Evolutionary conservation across 2,888 invertebrate genomes (phyloP), one percentile per base, ranked within the genome.

Genomic region (Caenorhabditis uteleia): DNA sequence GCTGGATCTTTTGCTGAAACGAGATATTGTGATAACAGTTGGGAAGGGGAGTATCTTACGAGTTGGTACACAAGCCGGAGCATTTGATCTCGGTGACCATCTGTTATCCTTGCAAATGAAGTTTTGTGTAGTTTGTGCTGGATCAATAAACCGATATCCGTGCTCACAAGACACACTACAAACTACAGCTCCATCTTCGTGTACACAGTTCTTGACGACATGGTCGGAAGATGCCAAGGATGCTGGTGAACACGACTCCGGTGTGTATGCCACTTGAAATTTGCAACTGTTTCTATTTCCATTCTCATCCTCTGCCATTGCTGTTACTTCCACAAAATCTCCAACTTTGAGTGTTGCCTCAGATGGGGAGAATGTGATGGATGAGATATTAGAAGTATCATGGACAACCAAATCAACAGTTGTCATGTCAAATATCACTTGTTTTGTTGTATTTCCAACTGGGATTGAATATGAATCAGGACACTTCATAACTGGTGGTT

Each of bases 61-160:
- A 88, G 93, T 92, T 3, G 93, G 92, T 21, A 95, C 93, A 84
- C 95, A 95, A 81, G 94, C 93, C 0, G 94, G 94, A 21, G 94
- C 93, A 43, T 93, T 91, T 8, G 91, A 90, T 2, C 90, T 89
- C 1, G 95, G 94, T 10, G 88, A 87, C 94, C 94, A 94, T 59
- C 89, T 88, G 45, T 89, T 89, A n/a, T 83, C 42, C 16, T 43
- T 56, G 25, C 75, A 75, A 8, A 70, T 51, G 55, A 71, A 75
- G 26, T 60, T 66, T n/a, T 67, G 67, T 2, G 60, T 36, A 4
- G 61, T 62, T 42, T 73, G 62, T 1, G 54, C 53, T 2, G 61
- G 61, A 59, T 79, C 77, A 2, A 82, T 70, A 43, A 80, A 82
- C 29, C 82, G 61, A 57, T 75, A 75, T 44, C 81, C 83, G 8